Conservation (phyloP, 2,888 invertebrate genomes). For the Leptopterna dolabrata region DNA sequence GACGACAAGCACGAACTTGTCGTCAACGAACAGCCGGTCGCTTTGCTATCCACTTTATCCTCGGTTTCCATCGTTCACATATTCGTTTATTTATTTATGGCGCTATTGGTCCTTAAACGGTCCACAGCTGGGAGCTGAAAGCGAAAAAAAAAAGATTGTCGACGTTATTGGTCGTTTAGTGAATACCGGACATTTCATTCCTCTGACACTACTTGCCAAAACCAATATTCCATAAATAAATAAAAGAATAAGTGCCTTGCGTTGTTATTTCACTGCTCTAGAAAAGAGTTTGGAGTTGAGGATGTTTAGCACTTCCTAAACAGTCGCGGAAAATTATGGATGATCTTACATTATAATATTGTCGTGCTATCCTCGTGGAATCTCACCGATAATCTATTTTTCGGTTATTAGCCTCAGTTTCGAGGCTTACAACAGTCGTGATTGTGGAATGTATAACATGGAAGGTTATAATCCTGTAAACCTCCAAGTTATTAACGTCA, state of each 20-base stretch:
- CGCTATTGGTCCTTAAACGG: constrained; percentile 50
- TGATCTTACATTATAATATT: no score
- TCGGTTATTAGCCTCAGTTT: no score
- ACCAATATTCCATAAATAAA: constrained; percentile 57
- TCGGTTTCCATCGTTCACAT: constrained; percentile 53
- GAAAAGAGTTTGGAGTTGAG: no score
- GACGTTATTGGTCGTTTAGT: neutral
- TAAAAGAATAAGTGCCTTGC: constrained; percentile 41
- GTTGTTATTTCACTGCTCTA: no score
- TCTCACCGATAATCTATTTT: no score
- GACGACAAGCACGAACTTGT: neutral
- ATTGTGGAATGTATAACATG: no score
- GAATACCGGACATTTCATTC: neutral
- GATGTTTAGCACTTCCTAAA: no score
- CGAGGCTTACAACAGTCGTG: no score
- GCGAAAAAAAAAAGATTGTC: neutral
- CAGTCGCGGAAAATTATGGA: no score
- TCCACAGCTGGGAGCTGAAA: constrained; percentile 15
- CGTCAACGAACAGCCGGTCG: constrained; percentile 35
- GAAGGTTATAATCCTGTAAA: no score
- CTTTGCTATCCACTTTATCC: constrained; percentile 17
- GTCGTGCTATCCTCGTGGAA: no score
- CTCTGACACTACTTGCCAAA: neutral
- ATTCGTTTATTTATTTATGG: constrained; percentile 61
- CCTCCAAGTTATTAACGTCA: no score